Percentiles rank a stretch among this genome's conserved stretches.
Conservation (phyloP, 1,140 invertebrate genomes). For the Ridgeia piscesae region DNA sequence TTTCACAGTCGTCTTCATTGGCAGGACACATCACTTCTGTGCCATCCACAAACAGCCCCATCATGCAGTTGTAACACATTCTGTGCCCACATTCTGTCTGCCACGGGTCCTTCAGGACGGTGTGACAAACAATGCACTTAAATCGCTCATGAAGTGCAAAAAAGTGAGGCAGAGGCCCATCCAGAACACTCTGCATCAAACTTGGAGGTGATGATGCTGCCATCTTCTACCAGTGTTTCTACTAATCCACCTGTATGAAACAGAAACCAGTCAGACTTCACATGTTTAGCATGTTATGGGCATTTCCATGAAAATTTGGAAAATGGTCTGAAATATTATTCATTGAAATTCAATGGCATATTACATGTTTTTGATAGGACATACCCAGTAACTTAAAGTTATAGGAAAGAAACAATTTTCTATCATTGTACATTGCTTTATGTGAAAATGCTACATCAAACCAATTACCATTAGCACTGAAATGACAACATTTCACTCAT, state of each 20-base stretch:
- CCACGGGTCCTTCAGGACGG: background rate
- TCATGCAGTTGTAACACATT: background rate
- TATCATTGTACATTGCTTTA: too few species aligned
- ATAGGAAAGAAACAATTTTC: too few species aligned
- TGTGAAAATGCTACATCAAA: too few species aligned
- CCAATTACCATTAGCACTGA: too few species aligned
- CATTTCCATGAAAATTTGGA: too few species aligned
- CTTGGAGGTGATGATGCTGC: background rate
- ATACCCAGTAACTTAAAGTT: too few species aligned
- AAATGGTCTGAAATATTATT: too few species aligned
- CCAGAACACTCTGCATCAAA: background rate
- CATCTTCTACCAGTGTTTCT: background rate
- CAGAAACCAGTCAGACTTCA: too few species aligned
- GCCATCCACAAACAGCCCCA: background rate
- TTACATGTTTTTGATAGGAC: too few species aligned
- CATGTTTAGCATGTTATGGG: too few species aligned
- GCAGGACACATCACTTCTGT: background rate
- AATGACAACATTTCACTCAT: too few species aligned
- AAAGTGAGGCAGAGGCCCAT: background rate
- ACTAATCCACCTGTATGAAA: background rate
- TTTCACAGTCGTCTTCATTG: background rate
- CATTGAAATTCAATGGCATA: too few species aligned
- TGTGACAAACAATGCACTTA: background rate
- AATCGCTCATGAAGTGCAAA: background rate
- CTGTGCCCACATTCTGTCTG: background rate